phyloP scores from a whole-genome alignment of 2,113 vertebrate species.

The Myrmecobius fasciatus region DNA sequence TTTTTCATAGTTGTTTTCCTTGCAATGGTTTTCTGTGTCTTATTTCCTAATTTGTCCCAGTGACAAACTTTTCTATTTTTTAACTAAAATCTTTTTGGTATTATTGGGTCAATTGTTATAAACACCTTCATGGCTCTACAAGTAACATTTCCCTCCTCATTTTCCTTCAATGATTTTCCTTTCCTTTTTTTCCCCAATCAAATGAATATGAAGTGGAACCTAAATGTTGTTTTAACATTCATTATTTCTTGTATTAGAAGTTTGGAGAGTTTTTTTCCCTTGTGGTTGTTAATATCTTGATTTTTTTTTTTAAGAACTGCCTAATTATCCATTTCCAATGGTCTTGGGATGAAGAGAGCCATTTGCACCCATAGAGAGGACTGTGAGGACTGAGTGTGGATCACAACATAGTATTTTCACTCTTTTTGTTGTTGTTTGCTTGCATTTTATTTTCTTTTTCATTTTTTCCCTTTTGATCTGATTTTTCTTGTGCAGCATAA shows the following conservation, averaged over 20 bases:
- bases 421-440: too few species aligned
- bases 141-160: not conserved
- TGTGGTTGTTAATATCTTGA: not conserved
- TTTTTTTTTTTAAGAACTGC: not conserved
- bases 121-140: not conserved
- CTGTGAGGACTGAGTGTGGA: too few species aligned
- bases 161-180: not conserved
- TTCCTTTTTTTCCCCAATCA: not conserved
- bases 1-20: not conserved
- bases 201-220: not conserved
- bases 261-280: not conserved
- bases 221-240: not conserved
- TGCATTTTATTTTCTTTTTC: too few species aligned
- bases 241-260: not conserved
- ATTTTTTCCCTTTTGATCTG: too few species aligned
- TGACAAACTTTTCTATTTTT: not conserved
- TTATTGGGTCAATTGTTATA: not conserved
- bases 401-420: too few species aligned
- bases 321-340: not conserved
- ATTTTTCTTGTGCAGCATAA: too few species aligned
- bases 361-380: too few species aligned
- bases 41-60: not conserved
- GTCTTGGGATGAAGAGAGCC: too few species aligned
- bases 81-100: not conserved
- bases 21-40: not conserved